Base-by-base conservation (phyloP, 1,140 invertebrate species). In the Amphibalanus amphitrite region DNA sequence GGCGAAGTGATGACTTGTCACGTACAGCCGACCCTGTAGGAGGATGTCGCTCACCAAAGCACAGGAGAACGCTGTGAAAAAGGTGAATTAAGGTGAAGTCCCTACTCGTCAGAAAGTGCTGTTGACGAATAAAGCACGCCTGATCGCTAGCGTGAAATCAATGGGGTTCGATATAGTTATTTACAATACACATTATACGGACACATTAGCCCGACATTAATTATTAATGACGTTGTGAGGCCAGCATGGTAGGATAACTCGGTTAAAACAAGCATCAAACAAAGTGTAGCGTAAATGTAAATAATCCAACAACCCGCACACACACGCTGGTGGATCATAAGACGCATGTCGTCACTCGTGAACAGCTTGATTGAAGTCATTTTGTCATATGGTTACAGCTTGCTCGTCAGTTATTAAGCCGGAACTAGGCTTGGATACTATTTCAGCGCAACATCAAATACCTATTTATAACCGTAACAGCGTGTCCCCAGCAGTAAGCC, bases 1-100 rank as follows among this genome's bases (percentile, higher is more conserved):
- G 70, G 92, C 92, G 81, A 95, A 93, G 81, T 93, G 93, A 78
- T 93, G 92, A 78, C 90, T 88, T 65, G 92, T 93, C 75, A 95
- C 92, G 82, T 94, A 96, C 70, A 96, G 84, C 78, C 92, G 89
- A 64, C 93, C 93, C 81, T 95, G 92, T 20, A 95, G 85, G n/a
- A 95, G 82, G 74, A 95, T 93, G 79, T 95, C 92, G 69, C 89
- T 89, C 69, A 93, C 89, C 74, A 94, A 84, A 69, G 93, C 92
- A 82, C 93, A 95, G 15, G 91, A 92, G 83, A 91, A 96, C 84
- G 92, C 90, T 91, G 83, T 30, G 85, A 86, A 75, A 26, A 8
- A 6, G n/a, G 20, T 65, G 47, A 25, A 25, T 59, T 59, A 59
- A 59, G 25, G 25, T 59, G 47, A 59, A 59, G 13, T 15, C 13